Evolutionary conservation across 2,113 vertebrate species (phyloP).

Genomic region (Natator depressus): DNA sequence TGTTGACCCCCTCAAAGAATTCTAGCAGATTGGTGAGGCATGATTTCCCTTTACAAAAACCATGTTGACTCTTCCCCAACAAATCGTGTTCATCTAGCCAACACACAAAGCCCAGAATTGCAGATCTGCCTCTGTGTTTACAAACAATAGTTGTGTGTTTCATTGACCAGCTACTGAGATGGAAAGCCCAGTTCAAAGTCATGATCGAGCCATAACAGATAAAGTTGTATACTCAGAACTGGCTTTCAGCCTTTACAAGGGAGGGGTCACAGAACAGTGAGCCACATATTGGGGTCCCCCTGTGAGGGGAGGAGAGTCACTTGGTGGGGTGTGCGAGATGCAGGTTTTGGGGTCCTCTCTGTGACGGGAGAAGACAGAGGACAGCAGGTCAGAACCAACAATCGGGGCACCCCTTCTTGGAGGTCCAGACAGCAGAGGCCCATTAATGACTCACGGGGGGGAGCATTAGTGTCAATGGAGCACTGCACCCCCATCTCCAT

Average conservation of each 20-base stretch:
- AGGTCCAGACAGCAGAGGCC: constrained; percentile 13
- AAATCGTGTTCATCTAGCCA: not conserved
- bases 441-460: no score
- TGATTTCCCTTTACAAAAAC: no score
- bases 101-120: not conserved
- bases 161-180: not conserved
- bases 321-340: no score
- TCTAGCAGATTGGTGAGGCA: no score
- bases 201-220: not conserved
- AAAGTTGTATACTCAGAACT: not conserved
- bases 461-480: no score
- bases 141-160: not conserved
- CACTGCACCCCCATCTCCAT: no score
- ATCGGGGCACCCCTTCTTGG: not conserved
- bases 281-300: no score
- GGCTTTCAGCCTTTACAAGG: not conserved
- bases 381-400: not conserved
- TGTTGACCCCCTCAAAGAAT: no score
- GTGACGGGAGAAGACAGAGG: not conserved
- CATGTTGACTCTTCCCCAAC: no score
- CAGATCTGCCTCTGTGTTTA: not conserved
- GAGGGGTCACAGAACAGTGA: no score
- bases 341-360: not conserved
- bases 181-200: not conserved
- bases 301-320: no score